Conservation (phyloP, 2,113 vertebrate genomes). For the Hucho hucho region DNA sequence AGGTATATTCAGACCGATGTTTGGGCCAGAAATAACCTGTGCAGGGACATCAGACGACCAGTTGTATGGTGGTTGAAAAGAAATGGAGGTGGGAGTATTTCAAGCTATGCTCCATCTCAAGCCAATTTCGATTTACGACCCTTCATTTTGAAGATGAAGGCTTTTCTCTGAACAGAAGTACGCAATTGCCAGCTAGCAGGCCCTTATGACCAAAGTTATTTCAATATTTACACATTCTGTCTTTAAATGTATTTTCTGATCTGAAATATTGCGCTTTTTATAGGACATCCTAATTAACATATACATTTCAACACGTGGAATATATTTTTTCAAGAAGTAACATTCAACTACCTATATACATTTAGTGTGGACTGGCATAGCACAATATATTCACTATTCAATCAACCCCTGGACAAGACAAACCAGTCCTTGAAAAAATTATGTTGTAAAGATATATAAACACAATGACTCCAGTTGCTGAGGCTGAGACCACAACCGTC, state of each 20-base stretch:
- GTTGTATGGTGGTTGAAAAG: background rate
- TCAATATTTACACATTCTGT: background rate
- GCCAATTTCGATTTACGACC: slow-evolving; percentile 25
- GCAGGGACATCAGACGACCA: background rate
- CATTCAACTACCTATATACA: background rate
- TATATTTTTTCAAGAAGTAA: slow-evolving; percentile 13
- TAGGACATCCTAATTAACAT: background rate
- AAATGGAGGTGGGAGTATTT: slow-evolving; percentile 7
- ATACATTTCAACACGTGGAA: background rate
- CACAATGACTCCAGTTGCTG: background rate
- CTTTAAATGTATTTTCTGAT: slow-evolving; percentile 14
- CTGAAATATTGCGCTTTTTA: slow-evolving; percentile 6
- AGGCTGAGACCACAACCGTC: background rate
- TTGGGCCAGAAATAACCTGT: slow-evolving; percentile 10
- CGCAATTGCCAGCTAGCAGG: background rate
- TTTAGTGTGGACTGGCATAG: background rate
- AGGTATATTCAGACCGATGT: slow-evolving; percentile 7
- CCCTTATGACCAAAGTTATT: background rate
- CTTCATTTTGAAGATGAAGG: slow-evolving; percentile 3
- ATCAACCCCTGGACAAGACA: background rate
- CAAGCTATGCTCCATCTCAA: slow-evolving; percentile 4
- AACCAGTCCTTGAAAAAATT: background rate
- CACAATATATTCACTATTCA: background rate
- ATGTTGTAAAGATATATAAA: background rate
- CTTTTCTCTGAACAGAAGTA: background rate